phyloP scores from a whole-genome alignment of 1,140 invertebrate species.

The Yoshiicerus persimilis region DNA sequence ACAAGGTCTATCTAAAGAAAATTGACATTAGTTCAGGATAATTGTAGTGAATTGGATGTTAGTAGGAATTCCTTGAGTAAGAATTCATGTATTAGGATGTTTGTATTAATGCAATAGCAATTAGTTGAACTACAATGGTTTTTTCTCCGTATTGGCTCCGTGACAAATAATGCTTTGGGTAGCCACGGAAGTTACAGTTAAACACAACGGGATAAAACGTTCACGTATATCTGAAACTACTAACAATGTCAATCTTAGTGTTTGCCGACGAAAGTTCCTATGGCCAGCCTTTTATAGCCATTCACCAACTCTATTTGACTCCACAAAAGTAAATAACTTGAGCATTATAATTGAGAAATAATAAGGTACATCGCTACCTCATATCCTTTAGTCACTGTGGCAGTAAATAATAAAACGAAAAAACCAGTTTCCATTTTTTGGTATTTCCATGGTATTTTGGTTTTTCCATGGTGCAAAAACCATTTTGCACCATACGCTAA shows the following conservation, averaged over 20 bases:
- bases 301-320: not conserved
- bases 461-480: no score
- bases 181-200: not conserved
- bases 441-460: no score
- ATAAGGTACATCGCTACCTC: not conserved
- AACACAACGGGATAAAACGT: not conserved
- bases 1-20: not conserved
- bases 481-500: no score
- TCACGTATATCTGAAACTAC: not conserved
- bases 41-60: not conserved
- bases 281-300: not conserved
- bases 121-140: not conserved
- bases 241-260: not conserved
- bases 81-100: not conserved
- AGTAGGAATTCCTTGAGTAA: not conserved
- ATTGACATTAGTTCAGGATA: not conserved
- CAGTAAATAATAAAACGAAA: not conserved
- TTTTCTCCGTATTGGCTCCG: not conserved
- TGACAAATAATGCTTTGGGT: not conserved
- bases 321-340: not conserved
- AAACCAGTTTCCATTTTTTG: no score
- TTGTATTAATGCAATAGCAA: not conserved
- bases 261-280: not conserved
- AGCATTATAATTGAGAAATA: not conserved
- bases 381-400: not conserved